phyloP scores from a whole-genome alignment of 2,888 invertebrate genomes.

The Pterostichus niger region DNA sequence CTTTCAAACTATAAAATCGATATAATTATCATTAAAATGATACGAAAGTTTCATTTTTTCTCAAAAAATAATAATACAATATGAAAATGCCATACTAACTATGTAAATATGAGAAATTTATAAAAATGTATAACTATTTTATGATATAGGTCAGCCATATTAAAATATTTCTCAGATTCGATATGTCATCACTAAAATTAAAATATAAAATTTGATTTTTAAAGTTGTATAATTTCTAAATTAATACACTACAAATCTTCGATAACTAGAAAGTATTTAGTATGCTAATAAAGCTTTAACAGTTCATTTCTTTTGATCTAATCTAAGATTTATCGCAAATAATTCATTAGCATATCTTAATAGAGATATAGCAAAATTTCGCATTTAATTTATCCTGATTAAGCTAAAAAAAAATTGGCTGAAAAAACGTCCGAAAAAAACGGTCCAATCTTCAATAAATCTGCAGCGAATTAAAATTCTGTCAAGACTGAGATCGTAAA shows the following conservation, averaged over 20 bases:
- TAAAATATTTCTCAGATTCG: conserved; percentile 3
- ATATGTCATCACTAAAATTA: conserved; percentile 34
- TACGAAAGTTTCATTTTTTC: background rate
- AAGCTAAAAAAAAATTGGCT: too few relatives aligned
- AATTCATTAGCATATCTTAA: conserved; percentile 29
- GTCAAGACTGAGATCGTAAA: conserved; percentile 50
- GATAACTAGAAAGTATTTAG: conserved; percentile 18
- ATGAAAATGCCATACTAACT: background rate
- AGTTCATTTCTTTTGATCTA: conserved; percentile 7
- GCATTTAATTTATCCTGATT: conserved; percentile 2
- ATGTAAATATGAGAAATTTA: background rate
- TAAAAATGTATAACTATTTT: background rate
- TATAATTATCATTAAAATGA: conserved; percentile 36
- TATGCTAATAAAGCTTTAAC: conserved; percentile 1
- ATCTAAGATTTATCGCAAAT: conserved; percentile 5
- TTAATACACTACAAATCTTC: conserved; percentile 14
- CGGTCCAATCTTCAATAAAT: conserved; percentile 40
- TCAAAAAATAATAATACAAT: conserved; percentile 4
- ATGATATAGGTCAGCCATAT: background rate
- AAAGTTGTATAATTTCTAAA: conserved; percentile 37
- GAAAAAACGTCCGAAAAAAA: conserved; percentile 3
- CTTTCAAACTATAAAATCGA: background rate
- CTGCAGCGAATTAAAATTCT: conserved; percentile 52
- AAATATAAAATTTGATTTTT: conserved; percentile 7
- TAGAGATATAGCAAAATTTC: conserved; percentile 7